Evolutionary conservation across 2,888 invertebrate genomes (phyloP).

Genomic region (Lamellibrachia columna): DNA sequence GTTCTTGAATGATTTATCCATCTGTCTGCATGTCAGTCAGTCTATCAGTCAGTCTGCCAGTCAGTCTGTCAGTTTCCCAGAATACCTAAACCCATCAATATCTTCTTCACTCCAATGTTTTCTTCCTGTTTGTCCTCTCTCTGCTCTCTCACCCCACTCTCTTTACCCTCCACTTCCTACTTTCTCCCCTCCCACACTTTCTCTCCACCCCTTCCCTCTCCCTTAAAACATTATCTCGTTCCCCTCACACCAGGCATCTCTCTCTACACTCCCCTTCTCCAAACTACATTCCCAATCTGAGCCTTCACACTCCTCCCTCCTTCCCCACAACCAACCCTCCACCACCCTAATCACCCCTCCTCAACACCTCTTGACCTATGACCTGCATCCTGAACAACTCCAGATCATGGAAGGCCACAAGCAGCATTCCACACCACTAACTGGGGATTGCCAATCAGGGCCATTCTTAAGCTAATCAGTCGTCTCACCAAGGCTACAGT

Average conservation of each 20-base stretch:
- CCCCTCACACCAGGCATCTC: not conserved
- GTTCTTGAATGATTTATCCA: not conserved
- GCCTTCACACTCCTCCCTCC: not conserved
- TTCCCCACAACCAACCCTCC: not conserved
- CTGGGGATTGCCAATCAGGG: not conserved
- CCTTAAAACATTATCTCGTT: not conserved
- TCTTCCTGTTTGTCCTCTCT: not conserved
- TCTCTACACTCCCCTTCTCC: not conserved
- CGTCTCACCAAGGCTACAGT: not conserved
- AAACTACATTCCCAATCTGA: not conserved
- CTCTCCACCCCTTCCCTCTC: not conserved
- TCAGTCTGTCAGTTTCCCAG: not conserved
- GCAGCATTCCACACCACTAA: not conserved
- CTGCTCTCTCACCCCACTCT: not conserved
- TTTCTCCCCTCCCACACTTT: no score
- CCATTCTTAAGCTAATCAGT: conserved; percentile 4
- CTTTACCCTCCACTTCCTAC: not conserved
- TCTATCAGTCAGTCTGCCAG: not conserved
- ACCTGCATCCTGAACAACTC: not conserved
- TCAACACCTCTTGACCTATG: not conserved
- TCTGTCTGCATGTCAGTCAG: not conserved
- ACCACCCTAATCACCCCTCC: not conserved
- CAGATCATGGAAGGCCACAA: not conserved
- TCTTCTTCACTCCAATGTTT: not conserved
- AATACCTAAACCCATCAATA: not conserved